Base-by-base conservation (phyloP, 2,888 invertebrate genomes). In the Chalcis sispes region DNA sequence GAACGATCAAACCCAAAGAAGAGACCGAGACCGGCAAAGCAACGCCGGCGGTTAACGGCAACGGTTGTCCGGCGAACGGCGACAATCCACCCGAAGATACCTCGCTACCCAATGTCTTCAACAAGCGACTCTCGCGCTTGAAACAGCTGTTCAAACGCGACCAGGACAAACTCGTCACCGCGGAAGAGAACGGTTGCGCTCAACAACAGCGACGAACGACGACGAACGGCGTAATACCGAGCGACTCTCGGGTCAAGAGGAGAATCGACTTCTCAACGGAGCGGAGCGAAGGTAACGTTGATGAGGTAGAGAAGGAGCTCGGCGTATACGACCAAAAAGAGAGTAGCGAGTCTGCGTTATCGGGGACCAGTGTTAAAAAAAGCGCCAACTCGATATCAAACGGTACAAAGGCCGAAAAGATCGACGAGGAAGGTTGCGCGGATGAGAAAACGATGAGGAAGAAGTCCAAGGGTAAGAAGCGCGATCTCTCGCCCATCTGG, bases 141-240 rank as follows among this genome's bases (percentile, higher is more conserved):
- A 83, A 82, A 13, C 87, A 87, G 70, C 79, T 88, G 1, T 88
- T 88, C 58, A 86, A 85, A 27, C 86, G 86, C 59, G 82, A 83
- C 3, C 84, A 83, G 25, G 82, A 80, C 27, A 81, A 77, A 23
- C 29, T 72, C 72, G 64, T 78, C 36, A 72, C 78, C 52, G 29
- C 72, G 65, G 82, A 83, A n/a, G 80, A 75, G 32, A 64, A 58
- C 58, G 52, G 36, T 18, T 52, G 25, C 7, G 15, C 40, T n/a
- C 54, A 56, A n/a, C 52, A 54, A 76, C n/a, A n/a, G n/a, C n/a
- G n/a, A n/a, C n/a, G n/a, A n/a, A n/a, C n/a, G n/a, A n/a, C n/a
- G n/a, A n/a, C n/a, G n/a, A n/a, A n/a, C n/a, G n/a, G n/a, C n/a
- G n/a, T n/a, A n/a, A n/a, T n/a, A n/a, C 5, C 20, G 54, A 10